A percentile compares a stretch with the other conserved stretches of the same genome.
Evolutionary conservation across 2,113 vertebrate genomes (phyloP).

Genomic region (Aspiorhynchus laticeps): DNA sequence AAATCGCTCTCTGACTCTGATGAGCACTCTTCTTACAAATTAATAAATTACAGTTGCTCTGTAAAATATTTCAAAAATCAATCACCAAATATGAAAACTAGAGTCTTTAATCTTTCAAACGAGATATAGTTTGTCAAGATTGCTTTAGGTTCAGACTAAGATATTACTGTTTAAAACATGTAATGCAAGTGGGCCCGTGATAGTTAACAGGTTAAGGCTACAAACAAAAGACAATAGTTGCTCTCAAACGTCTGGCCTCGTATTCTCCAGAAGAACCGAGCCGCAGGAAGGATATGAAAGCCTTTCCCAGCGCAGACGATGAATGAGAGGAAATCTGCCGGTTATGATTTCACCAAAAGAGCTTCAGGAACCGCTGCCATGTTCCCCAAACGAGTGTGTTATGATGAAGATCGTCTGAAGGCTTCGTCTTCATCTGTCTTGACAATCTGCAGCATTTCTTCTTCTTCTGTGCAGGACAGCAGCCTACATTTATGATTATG

Average conservation of each 20-base stretch:
- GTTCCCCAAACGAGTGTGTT: not conserved
- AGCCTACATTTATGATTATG: not conserved
- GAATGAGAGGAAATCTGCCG: conserved; percentile 74
- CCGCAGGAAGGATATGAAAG: conserved; percentile 75
- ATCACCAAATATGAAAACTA: no score
- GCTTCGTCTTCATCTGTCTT: not conserved
- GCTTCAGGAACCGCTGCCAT: not conserved
- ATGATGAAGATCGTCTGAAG: no score
- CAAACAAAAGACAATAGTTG: conserved; percentile 66
- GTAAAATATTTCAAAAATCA: no score
- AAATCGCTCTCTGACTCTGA: no score
- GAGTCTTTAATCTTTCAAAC: no score
- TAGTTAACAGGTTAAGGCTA: no score
- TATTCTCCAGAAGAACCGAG: conserved; percentile 58
- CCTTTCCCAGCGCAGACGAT: conserved; percentile 76
- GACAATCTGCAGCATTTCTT: not conserved
- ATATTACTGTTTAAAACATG: no score
- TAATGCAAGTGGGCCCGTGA: no score
- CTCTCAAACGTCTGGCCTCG: conserved; percentile 49
- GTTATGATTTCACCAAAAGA: conserved; percentile 68
- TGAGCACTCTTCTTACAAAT: no score
- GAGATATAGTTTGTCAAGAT: no score
- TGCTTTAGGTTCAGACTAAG: no score
- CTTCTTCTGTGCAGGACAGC: not conserved
- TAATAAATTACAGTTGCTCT: no score